Evolutionary conservation across 2,888 invertebrate genomes (phyloP), one percentile per base, ranked within the genome.

Genomic region (Autographa pulchrina): DNA sequence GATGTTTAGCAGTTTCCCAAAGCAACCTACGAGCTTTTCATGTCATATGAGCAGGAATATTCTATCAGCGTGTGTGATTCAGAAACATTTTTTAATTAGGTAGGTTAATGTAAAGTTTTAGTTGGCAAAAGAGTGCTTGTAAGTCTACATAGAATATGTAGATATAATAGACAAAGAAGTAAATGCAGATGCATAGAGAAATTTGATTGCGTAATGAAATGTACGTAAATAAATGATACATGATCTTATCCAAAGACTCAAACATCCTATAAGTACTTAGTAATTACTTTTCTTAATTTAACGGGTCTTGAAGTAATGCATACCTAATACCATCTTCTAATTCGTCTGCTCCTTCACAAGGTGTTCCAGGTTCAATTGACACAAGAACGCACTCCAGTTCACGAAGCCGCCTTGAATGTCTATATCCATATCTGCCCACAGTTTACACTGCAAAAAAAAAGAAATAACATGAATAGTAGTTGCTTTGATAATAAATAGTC

Each of bases 301-400:
- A 25, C 20, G 3, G 54, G 20, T 25, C 20, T 54, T 20, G 54
- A 38, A 11, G 4, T 56, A 13, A 48, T 25, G 25, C 3, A 20
- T 62, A 13, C 61, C 8, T 0, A 41, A 52, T 31, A 16, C 31
- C 58, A n/a, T 35, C 11, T 5, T 11, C 32, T 68, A 54, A 13
- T 83, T 87, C 0, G 89, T 85, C 72, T 92, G 89, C 58, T 93
- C 93, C 77, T 94, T 96, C 20, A 96, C 92, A 0, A 95, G 90
- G 75, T 96, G 93, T 13, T 96, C 96, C 7, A 96, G 87, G 72
- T 95, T 95, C 38, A 96, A 82, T 76, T 95, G 93, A 70, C 96
- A 95, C 5, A 96, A 88, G 86, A 96, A 96, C 0, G 92, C 92
- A 72, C 89, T 93, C 96, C 96, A 96, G 81, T 96, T 96, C 8